Conservation (phyloP, 2,888 invertebrate species). For the Drosophila basisetae region DNA sequence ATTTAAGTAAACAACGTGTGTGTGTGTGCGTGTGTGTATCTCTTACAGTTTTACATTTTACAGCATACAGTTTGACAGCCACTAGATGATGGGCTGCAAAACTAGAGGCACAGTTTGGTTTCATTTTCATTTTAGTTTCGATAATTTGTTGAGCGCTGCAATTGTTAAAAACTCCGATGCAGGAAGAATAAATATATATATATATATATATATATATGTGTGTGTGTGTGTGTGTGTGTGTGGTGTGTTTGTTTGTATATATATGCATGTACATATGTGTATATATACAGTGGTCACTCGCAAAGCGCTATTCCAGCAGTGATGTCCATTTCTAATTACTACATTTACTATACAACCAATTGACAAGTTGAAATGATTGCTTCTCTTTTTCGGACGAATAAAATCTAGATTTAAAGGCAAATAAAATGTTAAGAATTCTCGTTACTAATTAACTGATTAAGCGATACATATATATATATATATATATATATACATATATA, state of each 20-base stretch:
- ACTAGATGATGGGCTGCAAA: constrained; percentile 17
- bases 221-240: constrained; percentile 1
- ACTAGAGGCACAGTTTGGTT: constrained; percentile 61
- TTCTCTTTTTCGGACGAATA: neutral
- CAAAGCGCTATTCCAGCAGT: neutral
- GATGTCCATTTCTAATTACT: neutral
- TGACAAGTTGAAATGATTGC: constrained; percentile 8
- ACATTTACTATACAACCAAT: constrained; percentile 5
- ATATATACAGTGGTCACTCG: constrained; percentile 6
- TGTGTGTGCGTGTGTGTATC: neutral
- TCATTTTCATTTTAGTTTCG: constrained; percentile 20
- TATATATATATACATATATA: neutral
- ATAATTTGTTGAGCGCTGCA: constrained; percentile 57
- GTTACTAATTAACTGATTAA: neutral
- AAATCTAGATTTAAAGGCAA: neutral
- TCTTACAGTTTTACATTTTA: constrained; percentile 20
- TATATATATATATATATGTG: too few species aligned
- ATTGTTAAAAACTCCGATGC: constrained; percentile 33
- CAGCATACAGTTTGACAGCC: constrained; percentile 34
- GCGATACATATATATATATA: neutral
- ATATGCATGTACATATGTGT: neutral
- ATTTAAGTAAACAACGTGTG: constrained; percentile 3
- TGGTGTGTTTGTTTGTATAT: neutral
- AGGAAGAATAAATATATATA: constrained; percentile 16
- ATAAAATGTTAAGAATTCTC: neutral